These are phyloP conservation scores for Masnerella sp. DNA, from an alignment of 2,888 invertebrate species.

Conservation along the genomic window DNA sequence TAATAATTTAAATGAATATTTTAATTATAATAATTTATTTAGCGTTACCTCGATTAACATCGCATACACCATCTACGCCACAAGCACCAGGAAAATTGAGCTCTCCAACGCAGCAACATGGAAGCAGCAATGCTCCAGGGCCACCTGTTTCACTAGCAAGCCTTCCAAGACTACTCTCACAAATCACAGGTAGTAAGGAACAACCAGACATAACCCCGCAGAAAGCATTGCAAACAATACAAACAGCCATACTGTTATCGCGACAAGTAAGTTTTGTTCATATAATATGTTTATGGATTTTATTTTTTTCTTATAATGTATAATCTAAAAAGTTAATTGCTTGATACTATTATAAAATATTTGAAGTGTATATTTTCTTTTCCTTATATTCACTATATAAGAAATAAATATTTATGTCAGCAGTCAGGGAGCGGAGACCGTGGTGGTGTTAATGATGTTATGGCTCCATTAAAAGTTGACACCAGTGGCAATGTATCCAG, in stretches of 20 bases:
- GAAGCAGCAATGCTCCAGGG: slow-evolving; percentile 75
- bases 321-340: too few relatives aligned
- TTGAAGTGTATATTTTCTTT: too few relatives aligned
- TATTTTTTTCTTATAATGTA: too few relatives aligned
- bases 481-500: slow-evolving; percentile 76
- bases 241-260: slow-evolving; percentile 76
- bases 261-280: slow-evolving; percentile 72
- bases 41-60: slow-evolving; percentile 83
- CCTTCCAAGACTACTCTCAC: slow-evolving; percentile 79
- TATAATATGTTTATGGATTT: not conserved
- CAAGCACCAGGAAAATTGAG: slow-evolving; percentile 73
- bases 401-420: slow-evolving; percentile 29
- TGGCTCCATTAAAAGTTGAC: slow-evolving; percentile 79
- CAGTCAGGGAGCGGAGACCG: slow-evolving; percentile 74
- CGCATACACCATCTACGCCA: slow-evolving; percentile 78
- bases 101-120: slow-evolving; percentile 71
- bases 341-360: too few relatives aligned
- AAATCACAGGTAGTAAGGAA: slow-evolving; percentile 78
- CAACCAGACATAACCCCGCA: slow-evolving; percentile 79
- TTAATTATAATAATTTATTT: too few relatives aligned
- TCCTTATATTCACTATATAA: too few relatives aligned
- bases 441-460: slow-evolving; percentile 72
- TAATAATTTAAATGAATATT: too few relatives aligned
- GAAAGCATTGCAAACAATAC: slow-evolving; percentile 80
- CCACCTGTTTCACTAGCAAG: slow-evolving; percentile 78